Evolutionary conservation across 2,888 invertebrate genomes (phyloP).

Genomic region (Melanargia galathea): DNA sequence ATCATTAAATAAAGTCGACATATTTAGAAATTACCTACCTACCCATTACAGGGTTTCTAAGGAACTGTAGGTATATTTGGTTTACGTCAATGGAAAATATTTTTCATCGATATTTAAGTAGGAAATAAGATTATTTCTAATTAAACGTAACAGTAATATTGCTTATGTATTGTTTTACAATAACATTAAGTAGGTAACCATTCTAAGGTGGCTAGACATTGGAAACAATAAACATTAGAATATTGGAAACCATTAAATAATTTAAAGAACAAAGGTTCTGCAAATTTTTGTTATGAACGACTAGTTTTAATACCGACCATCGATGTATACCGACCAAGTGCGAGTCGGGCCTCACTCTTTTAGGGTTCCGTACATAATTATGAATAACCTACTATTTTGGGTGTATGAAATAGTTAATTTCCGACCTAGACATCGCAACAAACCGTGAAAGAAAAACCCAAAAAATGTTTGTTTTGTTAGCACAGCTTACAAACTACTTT

Average conservation of each 20-base stretch:
- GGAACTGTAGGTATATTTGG: background rate
- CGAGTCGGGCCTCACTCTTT: no score
- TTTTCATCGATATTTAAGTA: background rate
- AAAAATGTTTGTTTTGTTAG: no score
- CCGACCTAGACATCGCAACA: no score
- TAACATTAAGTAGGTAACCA: background rate
- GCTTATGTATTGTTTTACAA: constrained; percentile 11
- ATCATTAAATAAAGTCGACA: background rate
- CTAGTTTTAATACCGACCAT: no score
- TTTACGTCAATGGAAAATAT: background rate
- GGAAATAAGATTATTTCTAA: background rate
- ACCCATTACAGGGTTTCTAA: background rate
- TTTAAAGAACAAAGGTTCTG: no score
- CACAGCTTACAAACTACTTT: no score
- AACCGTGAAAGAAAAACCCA: no score
- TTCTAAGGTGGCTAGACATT: background rate
- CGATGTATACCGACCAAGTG: no score
- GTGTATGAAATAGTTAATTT: no score
- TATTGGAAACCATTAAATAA: background rate
- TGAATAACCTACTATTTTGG: no score
- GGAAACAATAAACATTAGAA: background rate
- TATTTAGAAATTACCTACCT: background rate
- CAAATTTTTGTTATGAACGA: no score
- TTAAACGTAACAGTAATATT: constrained; percentile 25
- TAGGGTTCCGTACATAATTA: no score